Base-by-base conservation (phyloP, 2,888 invertebrate genomes). In the Polyploca ridens region DNA sequence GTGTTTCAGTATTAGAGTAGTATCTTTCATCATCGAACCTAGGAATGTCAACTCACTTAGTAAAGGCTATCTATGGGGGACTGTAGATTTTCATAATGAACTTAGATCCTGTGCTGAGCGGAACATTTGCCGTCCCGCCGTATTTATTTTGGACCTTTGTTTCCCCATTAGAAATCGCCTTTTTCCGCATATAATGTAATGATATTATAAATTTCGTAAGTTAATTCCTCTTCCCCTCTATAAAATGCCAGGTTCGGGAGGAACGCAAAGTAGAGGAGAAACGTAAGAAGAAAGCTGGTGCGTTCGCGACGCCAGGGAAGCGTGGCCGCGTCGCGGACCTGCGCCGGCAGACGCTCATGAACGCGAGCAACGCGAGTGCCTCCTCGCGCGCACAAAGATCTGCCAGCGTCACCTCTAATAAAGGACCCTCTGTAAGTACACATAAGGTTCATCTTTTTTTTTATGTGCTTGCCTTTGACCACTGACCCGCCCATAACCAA, bases 261-360 rank as follows among this genome's bases (percentile, higher is more conserved):
- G 93, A 94, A 62, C 88, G 94, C 13, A 93, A 93, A 72, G 72
- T 78, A 13, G 93, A 92, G 70, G 91, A 93, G 73, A 94, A 93
- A 74, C 89, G 88, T 13, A 93, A 92, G 78, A 92, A 92, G 77
- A 90, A 91, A 69, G 86, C 85, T 3, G 89, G 89, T 0, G 74
- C 80, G 10, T 90, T 92, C 69, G 91, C 90, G 57, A 92, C 93
- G 1, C 90, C 93, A 13, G 86, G 81, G n/a, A 81, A 86, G 1
- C 84, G 86, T 58, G 88, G 89, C 0, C 85, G 89, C 6, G 80
- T 74, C 4, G 90, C 90, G 54, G 90, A 88, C 62, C 73, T 93
- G 66, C 86, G 91, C 8, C 81, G 91, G 0, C 90, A 88, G 72
- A 92, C 93, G 27, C 83, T 91, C 63, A 87, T 93, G 88, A 94